Evolutionary conservation across 2,797 vertebrate genomes (phyloP).

Genomic region (Platalea minor): DNA sequence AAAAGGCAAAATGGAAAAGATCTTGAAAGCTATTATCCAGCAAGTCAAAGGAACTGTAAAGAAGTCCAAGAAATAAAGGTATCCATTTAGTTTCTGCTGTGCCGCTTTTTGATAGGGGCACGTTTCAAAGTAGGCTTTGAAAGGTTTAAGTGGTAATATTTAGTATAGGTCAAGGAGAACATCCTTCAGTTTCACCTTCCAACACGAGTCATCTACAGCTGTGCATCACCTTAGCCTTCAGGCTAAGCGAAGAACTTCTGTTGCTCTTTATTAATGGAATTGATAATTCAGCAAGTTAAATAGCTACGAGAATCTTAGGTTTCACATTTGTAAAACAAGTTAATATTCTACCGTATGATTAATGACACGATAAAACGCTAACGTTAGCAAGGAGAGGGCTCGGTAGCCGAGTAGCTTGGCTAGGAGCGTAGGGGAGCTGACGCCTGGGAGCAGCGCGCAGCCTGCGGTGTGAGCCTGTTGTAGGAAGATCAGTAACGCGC

Average conservation of each 20-base stretch:
- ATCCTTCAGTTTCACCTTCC: not conserved
- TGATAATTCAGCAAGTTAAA: not conserved
- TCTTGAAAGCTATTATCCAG: not conserved
- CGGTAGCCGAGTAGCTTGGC: accelerated
- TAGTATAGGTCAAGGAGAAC: not conserved
- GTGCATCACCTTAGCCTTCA: not conserved
- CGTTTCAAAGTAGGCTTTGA: not conserved
- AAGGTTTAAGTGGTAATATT: not conserved
- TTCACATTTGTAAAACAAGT: not conserved
- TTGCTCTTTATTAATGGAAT: not conserved
- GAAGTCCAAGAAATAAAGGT: not conserved
- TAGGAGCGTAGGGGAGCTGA: not conserved
- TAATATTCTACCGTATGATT: not conserved
- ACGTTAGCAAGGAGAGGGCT: not conserved
- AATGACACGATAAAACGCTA: not conserved
- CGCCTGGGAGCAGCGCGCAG: accelerated
- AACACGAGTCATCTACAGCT: not conserved
- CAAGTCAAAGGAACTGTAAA: not conserved
- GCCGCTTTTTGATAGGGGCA: not conserved
- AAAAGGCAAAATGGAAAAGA: not conserved
- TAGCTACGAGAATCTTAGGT: not conserved
- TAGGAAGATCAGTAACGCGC: accelerated
- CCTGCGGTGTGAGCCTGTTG: accelerated
- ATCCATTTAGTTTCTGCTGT: not conserved
- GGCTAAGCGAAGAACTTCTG: not conserved